A percentile compares a stretch with the other conserved stretches of the same genome.
phyloP scores from a whole-genome alignment of 2,888 invertebrate species.

The Drosophila basisetae region DNA sequence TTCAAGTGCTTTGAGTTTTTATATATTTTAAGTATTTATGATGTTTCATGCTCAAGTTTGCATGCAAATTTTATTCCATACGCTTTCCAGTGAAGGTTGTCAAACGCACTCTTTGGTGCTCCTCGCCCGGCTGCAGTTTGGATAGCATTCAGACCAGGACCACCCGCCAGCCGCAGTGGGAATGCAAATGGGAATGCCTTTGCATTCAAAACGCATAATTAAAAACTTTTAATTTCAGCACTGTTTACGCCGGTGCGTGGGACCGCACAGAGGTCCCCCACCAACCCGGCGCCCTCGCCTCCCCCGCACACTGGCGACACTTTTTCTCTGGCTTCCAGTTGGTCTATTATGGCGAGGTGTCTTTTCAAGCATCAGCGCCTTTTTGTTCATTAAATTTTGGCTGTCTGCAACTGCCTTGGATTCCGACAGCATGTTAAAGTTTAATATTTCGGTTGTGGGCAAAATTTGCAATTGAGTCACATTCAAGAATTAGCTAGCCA shows the following conservation, averaged over 20 bases:
- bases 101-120: slow-evolving; percentile 19
- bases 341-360: slow-evolving; percentile 3
- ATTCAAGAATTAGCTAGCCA: slow-evolving; percentile 2
- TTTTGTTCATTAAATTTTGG: slow-evolving; percentile 31
- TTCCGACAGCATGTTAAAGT: slow-evolving; percentile 1
- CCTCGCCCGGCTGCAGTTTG: slow-evolving; percentile 9
- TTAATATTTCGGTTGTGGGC: neutral
- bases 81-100: slow-evolving; percentile 36
- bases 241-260: slow-evolving; percentile 40
- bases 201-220: slow-evolving; percentile 62
- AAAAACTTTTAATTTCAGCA: slow-evolving; percentile 67
- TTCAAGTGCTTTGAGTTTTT: slow-evolving; percentile 45
- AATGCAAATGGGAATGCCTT: slow-evolving; percentile 20
- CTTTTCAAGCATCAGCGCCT: slow-evolving; percentile 5
- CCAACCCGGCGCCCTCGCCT: neutral
- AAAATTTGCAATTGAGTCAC: neutral
- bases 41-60: slow-evolving; percentile 48
- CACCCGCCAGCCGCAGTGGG: slow-evolving; percentile 32
- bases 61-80: slow-evolving; percentile 66
- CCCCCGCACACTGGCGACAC: neutral
- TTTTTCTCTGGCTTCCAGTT: neutral
- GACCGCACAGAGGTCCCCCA: neutral
- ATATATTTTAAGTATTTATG: slow-evolving; percentile 47
- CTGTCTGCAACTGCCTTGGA: slow-evolving; percentile 1
- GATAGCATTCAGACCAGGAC: neutral